phyloP scores from a whole-genome alignment of 2,888 invertebrate species.

The Drosophila kanekoi region DNA sequence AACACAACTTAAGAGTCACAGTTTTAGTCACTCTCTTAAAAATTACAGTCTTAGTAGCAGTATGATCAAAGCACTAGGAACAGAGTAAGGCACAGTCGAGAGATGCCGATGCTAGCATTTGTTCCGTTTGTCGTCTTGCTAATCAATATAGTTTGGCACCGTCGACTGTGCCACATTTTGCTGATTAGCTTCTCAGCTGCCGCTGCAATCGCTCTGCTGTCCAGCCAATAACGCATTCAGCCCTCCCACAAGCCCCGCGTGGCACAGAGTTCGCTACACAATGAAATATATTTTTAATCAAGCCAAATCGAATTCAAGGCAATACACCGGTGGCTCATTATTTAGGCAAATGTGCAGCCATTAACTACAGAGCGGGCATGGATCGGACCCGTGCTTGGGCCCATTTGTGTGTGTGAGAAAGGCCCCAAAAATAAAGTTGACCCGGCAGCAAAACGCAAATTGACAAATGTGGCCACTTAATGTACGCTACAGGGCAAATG shows the following conservation, averaged over 20 bases:
- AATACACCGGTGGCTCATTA: conserved; percentile 80
- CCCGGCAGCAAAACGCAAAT: conserved; percentile 65
- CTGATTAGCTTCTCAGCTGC: conserved; percentile 76
- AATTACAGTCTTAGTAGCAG: too few species aligned
- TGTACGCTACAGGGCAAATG: conserved; percentile 72
- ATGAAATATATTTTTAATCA: conserved; percentile 81
- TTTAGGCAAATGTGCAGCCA: conserved; percentile 79
- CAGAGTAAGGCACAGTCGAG: background rate
- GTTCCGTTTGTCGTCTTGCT: conserved; percentile 21
- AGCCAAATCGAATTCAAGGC: conserved; percentile 79
- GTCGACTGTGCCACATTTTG: conserved; percentile 61
- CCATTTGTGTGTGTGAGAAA: conserved; percentile 9
- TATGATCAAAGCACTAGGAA: background rate
- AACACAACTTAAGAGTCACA: too few species aligned
- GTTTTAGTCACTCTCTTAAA: too few species aligned
- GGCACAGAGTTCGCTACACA: conserved; percentile 45
- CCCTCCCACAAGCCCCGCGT: background rate
- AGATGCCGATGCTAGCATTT: too few species aligned
- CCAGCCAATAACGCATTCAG: conserved; percentile 15
- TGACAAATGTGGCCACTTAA: conserved; percentile 81
- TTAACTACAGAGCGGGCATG: conserved; percentile 68
- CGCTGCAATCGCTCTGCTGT: conserved; percentile 55
- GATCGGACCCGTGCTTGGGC: background rate
- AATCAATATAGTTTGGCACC: conserved; percentile 52
- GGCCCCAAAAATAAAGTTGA: conserved; percentile 46